phyloP scores from a whole-genome alignment of 1,140 invertebrate genomes.

The Leptinotarsa lineolata region DNA sequence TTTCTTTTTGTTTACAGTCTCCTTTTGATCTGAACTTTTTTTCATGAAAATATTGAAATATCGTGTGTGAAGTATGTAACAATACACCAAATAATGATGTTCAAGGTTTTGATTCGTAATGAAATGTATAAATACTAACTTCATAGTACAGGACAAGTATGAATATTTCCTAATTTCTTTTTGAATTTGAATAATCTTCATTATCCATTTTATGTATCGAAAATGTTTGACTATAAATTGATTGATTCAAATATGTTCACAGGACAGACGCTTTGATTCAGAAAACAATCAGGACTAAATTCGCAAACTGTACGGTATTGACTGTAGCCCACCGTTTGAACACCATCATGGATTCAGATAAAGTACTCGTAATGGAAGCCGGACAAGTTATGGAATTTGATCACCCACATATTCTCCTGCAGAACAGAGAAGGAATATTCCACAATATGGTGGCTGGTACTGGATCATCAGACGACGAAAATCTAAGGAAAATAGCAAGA shows the following conservation, averaged over 20 bases:
- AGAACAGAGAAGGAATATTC: constrained; percentile 65
- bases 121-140: no score
- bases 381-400: constrained; percentile 72
- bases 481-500: constrained; percentile 56
- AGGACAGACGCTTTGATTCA: constrained; percentile 74
- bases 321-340: constrained; percentile 84
- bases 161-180: not conserved
- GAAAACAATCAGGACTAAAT: constrained; percentile 72
- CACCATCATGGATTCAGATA: constrained; percentile 79
- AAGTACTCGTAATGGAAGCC: constrained; percentile 73
- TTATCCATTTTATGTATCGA: not conserved
- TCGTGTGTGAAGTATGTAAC: no score
- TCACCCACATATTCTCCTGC: constrained; percentile 67
- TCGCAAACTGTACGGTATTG: constrained; percentile 75
- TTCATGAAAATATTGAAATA: no score
- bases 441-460: constrained; percentile 64
- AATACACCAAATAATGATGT: no score
- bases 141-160: not conserved
- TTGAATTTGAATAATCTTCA: not conserved
- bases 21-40: no score
- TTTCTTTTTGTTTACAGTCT: no score
- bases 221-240: not conserved
- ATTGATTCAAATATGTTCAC: constrained; percentile 40
- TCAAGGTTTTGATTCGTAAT: no score
- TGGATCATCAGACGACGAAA: constrained; percentile 57